Evolutionary conservation across 1,140 invertebrate species (phyloP).

Genomic region (Diabrotica virgifera): DNA sequence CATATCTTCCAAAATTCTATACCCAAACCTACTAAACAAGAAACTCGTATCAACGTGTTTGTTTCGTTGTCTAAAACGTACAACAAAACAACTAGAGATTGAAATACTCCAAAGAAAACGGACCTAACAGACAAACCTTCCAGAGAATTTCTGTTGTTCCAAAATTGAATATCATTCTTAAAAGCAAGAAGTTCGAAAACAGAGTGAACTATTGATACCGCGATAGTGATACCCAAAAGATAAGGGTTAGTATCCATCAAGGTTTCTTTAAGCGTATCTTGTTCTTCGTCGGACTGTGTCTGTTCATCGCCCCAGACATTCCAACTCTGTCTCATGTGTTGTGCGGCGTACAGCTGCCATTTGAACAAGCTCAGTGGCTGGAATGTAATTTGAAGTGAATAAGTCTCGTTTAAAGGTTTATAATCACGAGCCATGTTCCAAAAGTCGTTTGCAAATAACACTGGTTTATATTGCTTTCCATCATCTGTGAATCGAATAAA

Average conservation of each 20-base stretch:
- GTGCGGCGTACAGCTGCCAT: conserved; percentile 97
- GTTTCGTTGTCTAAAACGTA: conserved; percentile 99
- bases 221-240: conserved; percentile 86
- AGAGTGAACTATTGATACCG: conserved; percentile 93
- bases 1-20: conserved; percentile 99
- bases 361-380: conserved; percentile 93
- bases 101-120: conserved; percentile 99
- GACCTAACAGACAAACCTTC: conserved; percentile 97
- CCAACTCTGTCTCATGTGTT: conserved; percentile 87
- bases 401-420: conserved; percentile 85
- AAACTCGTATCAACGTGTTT: conserved; percentile 91
- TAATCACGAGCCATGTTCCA: conserved; percentile 99
- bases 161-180: conserved; percentile 99
- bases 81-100: conserved; percentile 89
- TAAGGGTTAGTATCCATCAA: conserved; percentile 97
- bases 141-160: conserved; percentile 95
- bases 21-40: conserved; percentile 87
- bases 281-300: conserved; percentile 84
- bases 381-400: conserved; percentile 79
- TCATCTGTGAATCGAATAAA: conserved; percentile 86
- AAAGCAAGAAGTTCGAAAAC: conserved; percentile 98
- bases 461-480: conserved; percentile 85
- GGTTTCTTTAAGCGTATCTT: conserved; percentile 96
- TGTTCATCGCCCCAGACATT: conserved; percentile 66
- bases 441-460: conserved; percentile 96